phyloP scores from a whole-genome alignment of 2,113 vertebrate species.

The Phalacrocorax brasilianus region DNA sequence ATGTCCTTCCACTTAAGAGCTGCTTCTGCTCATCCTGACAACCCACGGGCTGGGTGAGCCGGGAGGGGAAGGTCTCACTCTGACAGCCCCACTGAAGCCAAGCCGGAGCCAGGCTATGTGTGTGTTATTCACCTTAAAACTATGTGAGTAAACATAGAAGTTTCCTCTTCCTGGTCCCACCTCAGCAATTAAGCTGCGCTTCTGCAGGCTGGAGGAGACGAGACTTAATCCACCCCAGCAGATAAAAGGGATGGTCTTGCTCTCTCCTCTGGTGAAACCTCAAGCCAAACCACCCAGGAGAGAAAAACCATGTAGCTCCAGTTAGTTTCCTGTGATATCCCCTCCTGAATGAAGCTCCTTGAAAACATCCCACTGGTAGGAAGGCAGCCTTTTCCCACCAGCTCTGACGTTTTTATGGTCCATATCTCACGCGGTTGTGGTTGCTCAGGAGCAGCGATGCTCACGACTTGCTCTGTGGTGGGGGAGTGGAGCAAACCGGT shows the following conservation, averaged over 20 bases:
- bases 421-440: not conserved
- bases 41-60: not conserved
- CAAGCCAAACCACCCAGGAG: not conserved
- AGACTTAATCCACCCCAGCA: not conserved
- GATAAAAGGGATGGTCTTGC: not conserved
- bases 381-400: not conserved
- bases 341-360: not conserved
- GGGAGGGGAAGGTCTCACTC: not conserved
- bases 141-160: constrained; percentile 27
- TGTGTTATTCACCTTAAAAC: constrained; percentile 15
- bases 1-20: not conserved
- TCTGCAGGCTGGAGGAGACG: not conserved
- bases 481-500: not conserved
- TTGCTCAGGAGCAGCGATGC: accelerated
- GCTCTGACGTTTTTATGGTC: not conserved
- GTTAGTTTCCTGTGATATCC: not conserved
- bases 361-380: not conserved
- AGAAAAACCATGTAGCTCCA: not conserved
- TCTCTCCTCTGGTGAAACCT: not conserved
- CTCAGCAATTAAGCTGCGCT: not conserved
- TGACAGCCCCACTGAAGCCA: not conserved
- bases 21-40: not conserved
- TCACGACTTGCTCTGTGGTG: accelerated
- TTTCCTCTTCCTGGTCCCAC: constrained; percentile 10
- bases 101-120: not conserved